Conservation (phyloP, 2,888 invertebrate genomes). For the Hedychridium roseum region DNA sequence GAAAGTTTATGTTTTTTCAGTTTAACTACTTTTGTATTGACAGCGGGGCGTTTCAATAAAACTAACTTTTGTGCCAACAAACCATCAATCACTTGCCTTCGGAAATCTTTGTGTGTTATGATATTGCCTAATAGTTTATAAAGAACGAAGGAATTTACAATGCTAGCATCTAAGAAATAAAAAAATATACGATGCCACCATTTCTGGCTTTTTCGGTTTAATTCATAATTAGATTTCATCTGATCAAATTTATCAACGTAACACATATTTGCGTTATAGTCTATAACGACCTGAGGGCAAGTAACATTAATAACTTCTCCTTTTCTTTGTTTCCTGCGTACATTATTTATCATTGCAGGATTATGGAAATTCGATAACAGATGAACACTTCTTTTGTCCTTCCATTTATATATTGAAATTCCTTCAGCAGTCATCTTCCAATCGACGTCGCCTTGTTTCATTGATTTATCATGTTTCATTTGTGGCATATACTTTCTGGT, state of each 20-base stretch:
- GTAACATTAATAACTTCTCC: conserved; percentile 32
- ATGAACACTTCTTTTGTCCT: conserved; percentile 37
- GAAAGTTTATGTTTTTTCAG: conserved; percentile 5
- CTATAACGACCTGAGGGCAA: conserved; percentile 37
- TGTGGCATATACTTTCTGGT: conserved; percentile 41
- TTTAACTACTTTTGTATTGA: not conserved
- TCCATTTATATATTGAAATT: conserved; percentile 45
- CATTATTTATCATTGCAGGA: conserved; percentile 23
- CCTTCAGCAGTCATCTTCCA: conserved; percentile 28
- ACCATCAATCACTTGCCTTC: conserved; percentile 5
- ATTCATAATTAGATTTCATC: conserved; percentile 35
- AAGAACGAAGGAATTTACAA: conserved; percentile 12
- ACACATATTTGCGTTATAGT: conserved; percentile 47
- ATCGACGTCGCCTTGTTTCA: conserved; percentile 35
- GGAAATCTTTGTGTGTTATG: conserved; percentile 1
- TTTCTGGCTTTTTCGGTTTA: conserved; percentile 44
- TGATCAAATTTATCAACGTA: conserved; percentile 47
- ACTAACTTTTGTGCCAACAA: not conserved
- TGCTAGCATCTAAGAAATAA: conserved; percentile 3
- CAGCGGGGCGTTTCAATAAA: not conserved
- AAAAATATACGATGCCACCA: conserved; percentile 44
- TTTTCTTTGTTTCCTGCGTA: conserved; percentile 36
- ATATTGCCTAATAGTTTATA: not conserved
- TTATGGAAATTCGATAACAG: conserved; percentile 38
- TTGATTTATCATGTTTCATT: conserved; percentile 36